Percentiles rank a stretch among this genome's conserved stretches.
phyloP scores from a whole-genome alignment of 92 coral and sea anemone species.

The Heliopora coerulea region DNA sequence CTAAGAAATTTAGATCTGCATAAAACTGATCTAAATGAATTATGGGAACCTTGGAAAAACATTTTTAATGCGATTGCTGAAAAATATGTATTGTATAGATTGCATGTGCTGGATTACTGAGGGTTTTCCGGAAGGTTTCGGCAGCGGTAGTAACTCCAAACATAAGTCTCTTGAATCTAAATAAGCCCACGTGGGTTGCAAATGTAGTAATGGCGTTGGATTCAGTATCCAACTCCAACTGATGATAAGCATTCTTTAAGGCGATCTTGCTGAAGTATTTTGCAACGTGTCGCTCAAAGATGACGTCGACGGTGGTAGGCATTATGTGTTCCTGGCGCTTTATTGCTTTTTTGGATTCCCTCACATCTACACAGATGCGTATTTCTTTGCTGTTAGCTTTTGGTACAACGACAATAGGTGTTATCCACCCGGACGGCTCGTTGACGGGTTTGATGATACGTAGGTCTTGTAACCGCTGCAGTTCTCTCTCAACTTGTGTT shows the following conservation, averaged over 20 bases:
- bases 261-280: conserved; percentile 10
- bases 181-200: conserved; percentile 17
- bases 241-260: conserved; percentile 38
- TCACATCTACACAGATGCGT: conserved; percentile 40
- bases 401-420: conserved; percentile 37
- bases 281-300: conserved; percentile 14
- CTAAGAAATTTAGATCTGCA: no score
- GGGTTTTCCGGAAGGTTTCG: conserved; percentile 29
- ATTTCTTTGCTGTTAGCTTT: conserved; percentile 27
- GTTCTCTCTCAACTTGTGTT: conserved; percentile 17
- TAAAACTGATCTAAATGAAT: no score
- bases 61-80: no score
- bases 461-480: background rate
- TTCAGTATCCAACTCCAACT: conserved; percentile 29
- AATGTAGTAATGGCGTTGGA: conserved; percentile 22
- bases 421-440: conserved; percentile 34
- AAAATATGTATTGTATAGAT: no score
- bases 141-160: conserved; percentile 30
- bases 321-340: conserved; percentile 16
- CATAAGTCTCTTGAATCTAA: conserved; percentile 22
- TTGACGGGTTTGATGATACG: conserved; percentile 28
- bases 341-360: conserved; percentile 38
- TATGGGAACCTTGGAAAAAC: no score
- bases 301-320: conserved; percentile 30
- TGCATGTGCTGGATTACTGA: no score